A percentile compares a stretch with the other conserved stretches of the same genome.
These are phyloP conservation scores for Cacoxenus indagator DNA, from an alignment of 2,888 invertebrate genomes.

Conservation along the genomic window DNA sequence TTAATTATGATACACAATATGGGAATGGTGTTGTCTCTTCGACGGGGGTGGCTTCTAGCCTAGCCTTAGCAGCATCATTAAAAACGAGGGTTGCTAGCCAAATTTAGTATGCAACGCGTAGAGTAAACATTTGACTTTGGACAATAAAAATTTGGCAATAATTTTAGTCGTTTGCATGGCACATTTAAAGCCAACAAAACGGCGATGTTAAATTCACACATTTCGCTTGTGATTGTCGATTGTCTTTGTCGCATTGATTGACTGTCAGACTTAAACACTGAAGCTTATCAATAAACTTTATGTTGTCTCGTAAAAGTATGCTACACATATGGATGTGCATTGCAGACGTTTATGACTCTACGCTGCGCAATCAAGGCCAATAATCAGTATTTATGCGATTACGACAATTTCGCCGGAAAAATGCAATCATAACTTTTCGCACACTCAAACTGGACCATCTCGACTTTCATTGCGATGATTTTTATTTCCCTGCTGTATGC, in stretches of 20 bases:
- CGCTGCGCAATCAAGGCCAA: constrained; percentile 50
- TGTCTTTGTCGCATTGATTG: constrained; percentile 28
- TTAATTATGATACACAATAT: constrained; percentile 55
- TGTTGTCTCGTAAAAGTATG: constrained; percentile 2
- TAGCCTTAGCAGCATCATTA: background rate
- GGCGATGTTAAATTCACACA: background rate
- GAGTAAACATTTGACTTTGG: background rate
- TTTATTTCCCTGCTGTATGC: constrained; percentile 45
- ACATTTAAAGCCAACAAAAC: background rate
- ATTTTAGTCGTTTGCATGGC: background rate
- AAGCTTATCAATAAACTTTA: constrained; percentile 10
- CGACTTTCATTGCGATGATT: constrained; percentile 48
- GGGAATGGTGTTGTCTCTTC: no score
- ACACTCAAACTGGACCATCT: constrained; percentile 9
- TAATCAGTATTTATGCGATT: constrained; percentile 50
- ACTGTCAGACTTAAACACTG: constrained; percentile 23
- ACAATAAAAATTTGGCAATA: constrained; percentile 35
- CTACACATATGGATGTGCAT: background rate
- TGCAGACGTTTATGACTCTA: constrained; percentile 7
- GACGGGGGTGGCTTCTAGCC: no score
- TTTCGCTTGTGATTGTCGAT: background rate
- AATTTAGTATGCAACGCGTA: background rate
- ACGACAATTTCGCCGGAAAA: constrained; percentile 24
- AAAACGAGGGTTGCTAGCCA: background rate
- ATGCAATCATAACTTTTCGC: constrained; percentile 52